A percentile compares a stretch with the other conserved stretches of the same genome.
Conservation (phyloP, 2,113 vertebrate species). For the Channa argus region DNA sequence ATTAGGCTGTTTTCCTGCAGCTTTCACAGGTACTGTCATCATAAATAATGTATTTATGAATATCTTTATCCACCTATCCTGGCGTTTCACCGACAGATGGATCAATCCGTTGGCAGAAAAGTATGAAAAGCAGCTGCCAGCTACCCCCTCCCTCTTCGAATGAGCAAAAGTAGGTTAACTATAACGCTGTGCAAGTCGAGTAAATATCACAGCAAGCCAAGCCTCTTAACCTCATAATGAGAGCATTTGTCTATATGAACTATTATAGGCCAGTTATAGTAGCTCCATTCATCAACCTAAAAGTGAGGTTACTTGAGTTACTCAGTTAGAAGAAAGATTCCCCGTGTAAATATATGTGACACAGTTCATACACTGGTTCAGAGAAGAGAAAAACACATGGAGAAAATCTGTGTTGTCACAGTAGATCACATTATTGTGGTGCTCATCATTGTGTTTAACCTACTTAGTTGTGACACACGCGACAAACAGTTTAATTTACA, state of each 20-base stretch:
- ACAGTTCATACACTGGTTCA: constrained; percentile 5
- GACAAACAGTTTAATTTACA: too few relatives aligned
- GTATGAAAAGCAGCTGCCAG: constrained; percentile 68
- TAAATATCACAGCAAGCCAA: constrained; percentile 66
- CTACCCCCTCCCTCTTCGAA: constrained; percentile 49
- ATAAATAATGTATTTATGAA: constrained; percentile 61
- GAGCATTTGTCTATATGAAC: constrained; percentile 37
- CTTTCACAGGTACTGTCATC: constrained; percentile 49
- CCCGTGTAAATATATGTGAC: constrained; percentile 8
- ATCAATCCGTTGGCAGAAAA: constrained; percentile 60
- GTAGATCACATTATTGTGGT: constrained; percentile 21
- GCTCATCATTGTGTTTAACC: constrained; percentile 44
- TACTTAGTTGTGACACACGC: constrained; percentile 38
- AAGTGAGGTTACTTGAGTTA: constrained; percentile 1
- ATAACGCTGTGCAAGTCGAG: constrained; percentile 52
- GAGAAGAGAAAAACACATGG: constrained; percentile 26
- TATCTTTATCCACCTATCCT: constrained; percentile 51
- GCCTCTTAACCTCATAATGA: constrained; percentile 59
- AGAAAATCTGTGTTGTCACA: constrained; percentile 13
- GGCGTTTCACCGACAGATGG: constrained; percentile 48
- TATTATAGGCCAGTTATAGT: constrained; percentile 27
- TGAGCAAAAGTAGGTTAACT: constrained; percentile 75
- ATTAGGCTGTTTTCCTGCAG: constrained; percentile 62
- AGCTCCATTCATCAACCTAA: constrained; percentile 10
- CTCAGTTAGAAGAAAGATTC: neutral